These are phyloP conservation scores for Cyanistes caeruleus DNA, from an alignment of 2,113 vertebrate species.

Conservation along the genomic window DNA sequence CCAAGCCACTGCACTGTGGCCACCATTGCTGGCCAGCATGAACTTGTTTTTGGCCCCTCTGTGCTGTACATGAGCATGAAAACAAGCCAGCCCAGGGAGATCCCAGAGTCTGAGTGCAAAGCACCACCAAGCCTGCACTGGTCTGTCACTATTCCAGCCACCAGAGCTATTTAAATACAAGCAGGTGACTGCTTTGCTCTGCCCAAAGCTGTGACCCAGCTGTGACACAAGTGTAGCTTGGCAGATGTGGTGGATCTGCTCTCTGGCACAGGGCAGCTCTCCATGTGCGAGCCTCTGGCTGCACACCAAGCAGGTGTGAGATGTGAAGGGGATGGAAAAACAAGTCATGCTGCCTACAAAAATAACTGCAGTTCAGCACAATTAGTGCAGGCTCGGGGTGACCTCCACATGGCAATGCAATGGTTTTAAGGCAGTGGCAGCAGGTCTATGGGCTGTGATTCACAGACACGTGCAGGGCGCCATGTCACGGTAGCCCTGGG, in stretches of 20 bases:
- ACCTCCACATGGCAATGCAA: neutral
- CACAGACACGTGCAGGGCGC: accelerated
- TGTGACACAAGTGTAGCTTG: neutral
- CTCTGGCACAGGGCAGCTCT: accelerated
- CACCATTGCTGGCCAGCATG: accelerated
- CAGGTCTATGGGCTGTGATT: neutral
- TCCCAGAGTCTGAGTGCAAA: neutral
- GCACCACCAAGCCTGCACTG: neutral
- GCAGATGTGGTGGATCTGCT: neutral
- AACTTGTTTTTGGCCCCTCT: neutral
- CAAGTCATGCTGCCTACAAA: neutral
- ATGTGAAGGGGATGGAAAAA: neutral
- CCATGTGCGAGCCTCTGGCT: neutral
- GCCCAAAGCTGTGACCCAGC: neutral
- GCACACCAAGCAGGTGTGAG: neutral
- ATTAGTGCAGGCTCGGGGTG: neutral
- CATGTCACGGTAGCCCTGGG: neutral
- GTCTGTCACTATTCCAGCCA: neutral
- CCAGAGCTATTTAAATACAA: neutral
- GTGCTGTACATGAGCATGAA: accelerated
- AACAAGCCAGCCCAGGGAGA: neutral
- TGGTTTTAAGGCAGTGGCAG: neutral
- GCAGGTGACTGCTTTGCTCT: neutral
- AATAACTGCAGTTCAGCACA: neutral
- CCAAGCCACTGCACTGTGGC: neutral